These are phyloP conservation scores for Rhynchophorus ferrugineus DNA, from an alignment of 1,140 invertebrate species.

Conservation along the genomic window DNA sequence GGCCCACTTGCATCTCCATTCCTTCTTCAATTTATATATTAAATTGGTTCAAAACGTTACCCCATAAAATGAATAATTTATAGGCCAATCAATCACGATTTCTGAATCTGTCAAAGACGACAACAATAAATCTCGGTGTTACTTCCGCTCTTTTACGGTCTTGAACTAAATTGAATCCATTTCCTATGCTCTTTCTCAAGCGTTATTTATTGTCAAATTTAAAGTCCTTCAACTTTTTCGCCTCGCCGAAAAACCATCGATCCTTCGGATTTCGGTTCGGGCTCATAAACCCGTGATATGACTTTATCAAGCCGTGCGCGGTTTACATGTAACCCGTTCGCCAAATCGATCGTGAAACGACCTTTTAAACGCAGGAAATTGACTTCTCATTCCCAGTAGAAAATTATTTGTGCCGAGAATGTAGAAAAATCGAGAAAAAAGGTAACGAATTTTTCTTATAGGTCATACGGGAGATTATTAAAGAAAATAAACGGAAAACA, in stretches of 20 bases:
- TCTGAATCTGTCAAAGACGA: too few relatives aligned
- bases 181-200: not conserved
- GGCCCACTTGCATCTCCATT: too few relatives aligned
- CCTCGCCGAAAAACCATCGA: not conserved
- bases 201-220: not conserved
- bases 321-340: not conserved
- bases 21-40: too few relatives aligned
- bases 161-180: not conserved
- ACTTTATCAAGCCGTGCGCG: not conserved
- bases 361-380: conserved; percentile 22
- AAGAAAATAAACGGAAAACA: too few relatives aligned
- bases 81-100: too few relatives aligned
- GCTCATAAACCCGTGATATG: not conserved
- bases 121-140: too few relatives aligned
- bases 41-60: too few relatives aligned
- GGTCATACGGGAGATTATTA: too few relatives aligned
- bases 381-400: conserved; percentile 17
- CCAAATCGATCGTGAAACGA: conserved; percentile 16
- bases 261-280: too few relatives aligned
- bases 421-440: conserved; percentile 13
- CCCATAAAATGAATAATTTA: too few relatives aligned
- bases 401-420: conserved; percentile 19
- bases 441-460: too few relatives aligned
- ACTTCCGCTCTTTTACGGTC: not conserved
- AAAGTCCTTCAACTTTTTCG: not conserved